Conservation (phyloP, 2,888 invertebrate species). For the Trachelus iudaicus region DNA sequence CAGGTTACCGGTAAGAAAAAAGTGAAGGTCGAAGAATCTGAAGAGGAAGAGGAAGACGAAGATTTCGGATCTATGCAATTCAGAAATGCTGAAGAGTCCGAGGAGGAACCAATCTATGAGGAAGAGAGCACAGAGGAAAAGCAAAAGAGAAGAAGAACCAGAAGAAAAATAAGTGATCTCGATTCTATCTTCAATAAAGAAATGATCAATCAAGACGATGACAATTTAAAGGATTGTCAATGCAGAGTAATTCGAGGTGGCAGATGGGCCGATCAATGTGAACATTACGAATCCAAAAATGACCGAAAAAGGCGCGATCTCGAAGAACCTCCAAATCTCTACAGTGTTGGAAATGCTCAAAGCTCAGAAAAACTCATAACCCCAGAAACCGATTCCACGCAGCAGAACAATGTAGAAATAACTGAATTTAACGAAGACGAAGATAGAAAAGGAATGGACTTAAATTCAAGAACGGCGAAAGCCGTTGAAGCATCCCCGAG, state of each 20-base stretch:
- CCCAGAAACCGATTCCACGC: background rate
- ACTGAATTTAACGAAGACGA: background rate
- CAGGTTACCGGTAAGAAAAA: background rate
- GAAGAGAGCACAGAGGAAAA: slow-evolving; percentile 11
- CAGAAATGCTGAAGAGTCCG: slow-evolving; percentile 11
- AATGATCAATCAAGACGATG: slow-evolving; percentile 50
- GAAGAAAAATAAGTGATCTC: slow-evolving; percentile 3
- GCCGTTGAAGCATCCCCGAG: background rate
- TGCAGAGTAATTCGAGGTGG: slow-evolving; percentile 44
- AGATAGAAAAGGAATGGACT: background rate
- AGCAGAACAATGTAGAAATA: background rate
- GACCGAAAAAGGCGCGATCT: background rate
- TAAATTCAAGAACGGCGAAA: background rate
- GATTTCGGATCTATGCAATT: slow-evolving; percentile 21
- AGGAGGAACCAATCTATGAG: slow-evolving; percentile 13
- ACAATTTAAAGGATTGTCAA: slow-evolving; percentile 45
- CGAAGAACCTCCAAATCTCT: slow-evolving; percentile 1
- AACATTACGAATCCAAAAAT: slow-evolving; percentile 4
- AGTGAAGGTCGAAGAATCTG: background rate
- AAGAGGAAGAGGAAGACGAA: slow-evolving; percentile 7
- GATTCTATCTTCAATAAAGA: slow-evolving; percentile 40
- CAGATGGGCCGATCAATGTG: background rate
- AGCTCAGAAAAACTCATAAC: background rate
- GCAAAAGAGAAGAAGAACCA: slow-evolving; percentile 28
- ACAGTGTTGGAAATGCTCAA: background rate